Base-by-base conservation (phyloP, 2,888 invertebrate genomes). In the Thumatha senex region DNA sequence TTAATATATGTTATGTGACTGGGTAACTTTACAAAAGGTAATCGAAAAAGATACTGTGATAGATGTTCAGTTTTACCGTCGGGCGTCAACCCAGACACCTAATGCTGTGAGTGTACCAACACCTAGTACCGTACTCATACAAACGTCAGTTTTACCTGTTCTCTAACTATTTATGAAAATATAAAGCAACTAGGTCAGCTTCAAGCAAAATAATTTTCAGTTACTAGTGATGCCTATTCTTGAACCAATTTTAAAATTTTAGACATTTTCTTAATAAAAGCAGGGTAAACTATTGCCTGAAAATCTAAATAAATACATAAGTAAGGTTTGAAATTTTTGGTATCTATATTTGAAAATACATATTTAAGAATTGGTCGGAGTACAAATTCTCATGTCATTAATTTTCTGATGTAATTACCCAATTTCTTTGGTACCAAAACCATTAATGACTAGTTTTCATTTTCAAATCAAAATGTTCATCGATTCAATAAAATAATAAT, bases 241-340 rank as follows among this genome's bases (percentile, higher is more conserved):
- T 69, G 84, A 84, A 86, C 83, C 86, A 87, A 85, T 84, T 83
- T 84, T 78, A 54, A 76, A 71, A 68, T 80, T 82, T 81, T 84
- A 69, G 72, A 84, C 74, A 78, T 72, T 69, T 81, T 84, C 82
- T 80, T 80, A 81, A 81, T 80, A 77, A 80, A 85, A 82, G 82
- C 89, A 89, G 89, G 89, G 89, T 89, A 88, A 80, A 76, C 59
- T 72, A 76, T 80, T 86, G 89, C 89, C 86, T 88, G 83, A 78
- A 80, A 78, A 76, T 81, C 76, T 75, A 76, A 77, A 75, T 80
- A 77, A 76, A 73, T 36, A 36, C 14, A 36, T 80, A 74, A 58
- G 51, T 79, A 82, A 80, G 79, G 68, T 71, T 74, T 63, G 54
- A 63, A 76, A 75, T 76, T 72, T 63, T 63, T 8, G 52, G 63